These are phyloP conservation scores for Ptilorrhoa leucosticta DNA, from an alignment of 2,113 vertebrate genomes.

Conservation along the genomic window DNA sequence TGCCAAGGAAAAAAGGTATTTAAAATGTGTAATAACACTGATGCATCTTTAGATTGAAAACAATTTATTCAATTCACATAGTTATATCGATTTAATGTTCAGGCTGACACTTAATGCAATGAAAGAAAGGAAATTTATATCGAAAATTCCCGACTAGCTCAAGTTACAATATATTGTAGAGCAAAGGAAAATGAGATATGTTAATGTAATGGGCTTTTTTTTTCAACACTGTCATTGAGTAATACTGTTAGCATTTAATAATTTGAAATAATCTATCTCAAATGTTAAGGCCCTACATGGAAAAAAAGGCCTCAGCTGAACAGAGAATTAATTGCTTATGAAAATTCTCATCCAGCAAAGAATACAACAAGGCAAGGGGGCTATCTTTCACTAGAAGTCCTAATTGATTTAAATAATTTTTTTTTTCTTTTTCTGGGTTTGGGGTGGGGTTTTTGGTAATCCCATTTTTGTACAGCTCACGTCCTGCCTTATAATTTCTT, in stretches of 20 bases:
- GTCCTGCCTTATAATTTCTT: background rate
- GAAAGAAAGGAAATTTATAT: background rate
- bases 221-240: background rate
- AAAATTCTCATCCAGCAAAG: background rate
- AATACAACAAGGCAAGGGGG: background rate
- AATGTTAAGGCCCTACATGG: background rate
- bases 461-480: background rate
- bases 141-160: background rate
- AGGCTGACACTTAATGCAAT: background rate
- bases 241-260: background rate
- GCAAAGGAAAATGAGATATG: background rate
- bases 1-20: background rate
- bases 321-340: background rate
- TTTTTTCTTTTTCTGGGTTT: background rate
- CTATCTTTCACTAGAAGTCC: background rate
- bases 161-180: background rate
- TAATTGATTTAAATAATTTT: background rate
- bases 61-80: background rate
- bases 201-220: background rate
- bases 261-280: background rate
- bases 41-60: background rate
- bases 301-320: background rate
- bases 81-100: background rate
- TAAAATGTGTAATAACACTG: background rate
- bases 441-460: background rate